Evolutionary conservation across 2,797 vertebrate species (phyloP), one percentile per base, ranked within the genome.

Genomic region (Microhierax caerulescens): DNA sequence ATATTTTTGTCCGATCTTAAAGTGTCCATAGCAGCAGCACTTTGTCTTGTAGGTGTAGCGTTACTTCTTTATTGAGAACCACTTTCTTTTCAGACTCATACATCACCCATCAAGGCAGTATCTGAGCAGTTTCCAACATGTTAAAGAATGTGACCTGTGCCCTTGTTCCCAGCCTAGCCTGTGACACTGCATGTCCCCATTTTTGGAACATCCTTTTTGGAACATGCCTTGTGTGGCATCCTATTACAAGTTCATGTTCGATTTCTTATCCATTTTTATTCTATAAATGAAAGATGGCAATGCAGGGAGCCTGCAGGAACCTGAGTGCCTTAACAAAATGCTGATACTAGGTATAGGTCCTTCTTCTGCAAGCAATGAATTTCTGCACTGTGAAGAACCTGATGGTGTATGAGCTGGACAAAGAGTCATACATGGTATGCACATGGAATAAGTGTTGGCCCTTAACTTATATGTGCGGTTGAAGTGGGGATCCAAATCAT

Each of bases 361-460:
- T 56, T 50, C 56, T 64, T 43, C 28, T 74, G 34, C 27, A 36
- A 67, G 57, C 21, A 60, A 74, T 1, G 3, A n/a, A 9, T n/a
- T 60, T 64, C 57, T 51, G 13, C 47, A 11, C 27, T 41, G 54
- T 30, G 37, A 69, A 86, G 51, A 88, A 50, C 32, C 13, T 32
- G 53, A 8, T 13, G 20, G 8, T 22, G 19, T 27, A 34, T 9
- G 28, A 61, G n/a, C 53, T 53, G 80, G 60, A 48, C 32, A 53
- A 61, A 65, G 0, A 0, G 22, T 54, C 22, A 8, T 4, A 25
- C 20, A 2, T 1, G 3, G 39, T 24, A 24, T 39, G 34, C 23
- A 5, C 0, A 2, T 3, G 39, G 28, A 69, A 41, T 32, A 8
- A 2, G 4, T 2, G 1, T 0, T 69, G 54, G 47, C 39, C 67